phyloP scores from a whole-genome alignment of 2,797 vertebrate genomes.

The Leptatherina wallacei region DNA sequence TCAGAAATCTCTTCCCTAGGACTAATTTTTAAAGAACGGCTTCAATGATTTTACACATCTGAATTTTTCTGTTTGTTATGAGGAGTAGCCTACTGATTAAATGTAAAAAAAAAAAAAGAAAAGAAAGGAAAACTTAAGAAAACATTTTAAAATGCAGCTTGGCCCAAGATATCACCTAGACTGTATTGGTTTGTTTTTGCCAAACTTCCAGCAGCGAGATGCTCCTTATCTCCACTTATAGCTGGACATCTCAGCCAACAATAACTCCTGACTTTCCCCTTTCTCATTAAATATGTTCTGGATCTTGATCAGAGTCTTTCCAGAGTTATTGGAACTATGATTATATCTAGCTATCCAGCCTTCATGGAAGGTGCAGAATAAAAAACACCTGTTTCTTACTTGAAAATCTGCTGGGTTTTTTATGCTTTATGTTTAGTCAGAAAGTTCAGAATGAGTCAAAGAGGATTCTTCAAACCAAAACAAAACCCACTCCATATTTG shows the following conservation, averaged over 20 bases:
- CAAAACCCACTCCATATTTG: background rate
- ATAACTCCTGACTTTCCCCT: background rate
- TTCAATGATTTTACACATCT: background rate
- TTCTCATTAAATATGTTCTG: background rate
- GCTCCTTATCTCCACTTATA: background rate
- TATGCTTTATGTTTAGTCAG: too few species aligned
- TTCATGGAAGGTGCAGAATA: too few species aligned
- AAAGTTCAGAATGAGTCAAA: background rate
- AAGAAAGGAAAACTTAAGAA: background rate
- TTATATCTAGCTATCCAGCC: background rate
- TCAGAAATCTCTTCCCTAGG: conserved; percentile 35
- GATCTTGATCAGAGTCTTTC: background rate
- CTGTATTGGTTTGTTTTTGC: background rate
- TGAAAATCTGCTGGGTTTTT: too few species aligned
- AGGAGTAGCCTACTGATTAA: background rate
- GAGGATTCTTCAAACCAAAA: background rate
- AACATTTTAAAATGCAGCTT: background rate
- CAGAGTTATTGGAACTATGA: too few species aligned
- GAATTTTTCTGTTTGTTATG: background rate
- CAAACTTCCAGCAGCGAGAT: background rate
- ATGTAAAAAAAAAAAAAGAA: background rate
- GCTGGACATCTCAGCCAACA: background rate
- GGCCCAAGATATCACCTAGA: background rate
- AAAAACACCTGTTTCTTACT: too few species aligned
- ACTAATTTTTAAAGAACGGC: background rate